phyloP scores from a whole-genome alignment of 2,797 vertebrate genomes.

The Erethizon dorsatum region DNA sequence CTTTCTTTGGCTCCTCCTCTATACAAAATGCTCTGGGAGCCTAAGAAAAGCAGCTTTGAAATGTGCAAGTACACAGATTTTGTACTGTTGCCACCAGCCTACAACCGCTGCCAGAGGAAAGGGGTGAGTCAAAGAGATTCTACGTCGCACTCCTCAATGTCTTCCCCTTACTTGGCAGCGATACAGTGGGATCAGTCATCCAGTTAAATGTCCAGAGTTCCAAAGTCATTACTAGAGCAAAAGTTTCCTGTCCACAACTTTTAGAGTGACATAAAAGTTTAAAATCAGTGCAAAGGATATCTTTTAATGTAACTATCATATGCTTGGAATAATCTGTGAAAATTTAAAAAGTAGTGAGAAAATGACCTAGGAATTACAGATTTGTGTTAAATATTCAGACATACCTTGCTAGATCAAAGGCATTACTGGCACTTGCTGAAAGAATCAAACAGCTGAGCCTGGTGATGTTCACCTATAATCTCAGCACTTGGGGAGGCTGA shows the following conservation, averaged over 20 bases:
- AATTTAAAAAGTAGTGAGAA: constrained; percentile 50
- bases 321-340: constrained; percentile 42
- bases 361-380: not conserved
- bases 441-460: not conserved
- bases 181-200: constrained; percentile 78
- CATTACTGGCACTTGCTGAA: constrained; percentile 40
- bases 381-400: constrained; percentile 5
- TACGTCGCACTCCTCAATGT: constrained; percentile 22
- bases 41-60: constrained; percentile 86
- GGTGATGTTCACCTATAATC: not conserved
- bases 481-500: not conserved
- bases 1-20: constrained; percentile 81
- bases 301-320: constrained; percentile 43
- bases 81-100: constrained; percentile 74
- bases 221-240: constrained; percentile 59
- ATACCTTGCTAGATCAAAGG: constrained; percentile 44
- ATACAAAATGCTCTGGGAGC: constrained; percentile 76
- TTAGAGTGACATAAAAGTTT: constrained; percentile 49
- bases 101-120: constrained; percentile 60
- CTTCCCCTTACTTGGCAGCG: constrained; percentile 71
- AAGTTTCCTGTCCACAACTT: constrained; percentile 60
- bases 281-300: constrained; percentile 49
- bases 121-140: constrained; percentile 76
- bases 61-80: constrained; percentile 71
- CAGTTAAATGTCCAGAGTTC: constrained; percentile 56